Conservation (phyloP, 2,113 vertebrate genomes). For the Hippocampus guttulatus region DNA sequence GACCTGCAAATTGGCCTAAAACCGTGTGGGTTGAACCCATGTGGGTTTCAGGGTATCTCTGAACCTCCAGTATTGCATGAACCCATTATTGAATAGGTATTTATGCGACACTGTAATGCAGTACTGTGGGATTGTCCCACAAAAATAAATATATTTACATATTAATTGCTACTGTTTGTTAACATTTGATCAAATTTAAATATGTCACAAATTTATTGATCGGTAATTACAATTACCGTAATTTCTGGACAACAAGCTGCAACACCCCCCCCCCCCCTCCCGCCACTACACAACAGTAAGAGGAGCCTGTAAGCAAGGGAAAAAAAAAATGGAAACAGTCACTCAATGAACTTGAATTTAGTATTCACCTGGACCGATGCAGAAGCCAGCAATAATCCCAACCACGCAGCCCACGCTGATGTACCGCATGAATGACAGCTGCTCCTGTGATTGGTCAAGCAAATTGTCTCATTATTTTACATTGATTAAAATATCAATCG, state of each 20-base stretch:
- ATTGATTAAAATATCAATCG: not conserved
- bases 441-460: conserved; percentile 53
- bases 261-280: no score
- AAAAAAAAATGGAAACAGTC: not conserved
- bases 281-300: not conserved
- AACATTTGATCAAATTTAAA: not conserved
- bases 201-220: not conserved
- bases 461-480: not conserved
- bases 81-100: not conserved
- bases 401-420: conserved; percentile 78
- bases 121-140: not conserved
- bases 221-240: no score
- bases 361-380: conserved; percentile 85
- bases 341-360: not conserved
- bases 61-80: not conserved
- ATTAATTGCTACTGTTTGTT: not conserved
- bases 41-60: no score
- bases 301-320: not conserved
- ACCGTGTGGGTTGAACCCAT: not conserved
- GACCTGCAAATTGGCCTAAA: not conserved
- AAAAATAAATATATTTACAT: not conserved
- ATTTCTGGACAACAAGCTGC: no score
- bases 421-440: conserved; percentile 77
- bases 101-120: not conserved
- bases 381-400: conserved; percentile 87